Evolutionary conservation across 2,888 invertebrate species (phyloP), one percentile per base, ranked within the genome.

Genomic region (Ischnura elegans): DNA sequence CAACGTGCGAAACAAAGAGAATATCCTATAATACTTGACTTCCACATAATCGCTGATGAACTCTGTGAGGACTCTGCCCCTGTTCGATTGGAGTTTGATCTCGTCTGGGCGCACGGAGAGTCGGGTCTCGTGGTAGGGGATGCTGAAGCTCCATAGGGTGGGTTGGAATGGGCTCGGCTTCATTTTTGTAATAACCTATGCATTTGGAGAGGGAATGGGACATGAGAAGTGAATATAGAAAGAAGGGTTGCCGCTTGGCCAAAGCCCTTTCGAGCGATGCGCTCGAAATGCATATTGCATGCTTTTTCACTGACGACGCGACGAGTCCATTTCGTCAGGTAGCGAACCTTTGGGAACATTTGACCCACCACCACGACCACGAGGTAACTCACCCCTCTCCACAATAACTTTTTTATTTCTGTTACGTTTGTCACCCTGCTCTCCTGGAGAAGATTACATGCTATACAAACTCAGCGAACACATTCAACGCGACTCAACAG

Each of bases 231-330:
- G 55, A 25, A 42, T 21, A n/a, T 10, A 51, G 51, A 29, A n/a
- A n/a, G 47, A 47, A n/a, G n/a, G 46, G n/a, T 21, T 25, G 87
- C 21, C 25, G 61, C 2, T 29, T 43, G 19, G 76, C 8, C 25
- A 76, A 76, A 76, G 76, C 76, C 76, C 76, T 76, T 76, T 76
- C 36, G 76, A 29, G 13, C 76, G 76, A 76, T 76, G 76, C 76
- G 76, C 76, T 76, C 36, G 4, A 76, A 76, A 76, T 76, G 76
- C 76, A 76, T 76, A 76, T 76, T 76, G 76, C 76, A 76, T 76
- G 76, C 76, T 76, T 76, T 51, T n/a, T 76, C 36, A 13, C 76
- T 36, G 36, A 13, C 36, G 76, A 10, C 36, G 29, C 76, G 36
- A 13, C 36, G 76, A 10, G 76, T 76, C 76, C 76, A 76, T 76